A percentile compares a stretch with the other conserved stretches of the same genome.
phyloP scores from a whole-genome alignment of 2,888 invertebrate species.

The Ennomos quercinarius region DNA sequence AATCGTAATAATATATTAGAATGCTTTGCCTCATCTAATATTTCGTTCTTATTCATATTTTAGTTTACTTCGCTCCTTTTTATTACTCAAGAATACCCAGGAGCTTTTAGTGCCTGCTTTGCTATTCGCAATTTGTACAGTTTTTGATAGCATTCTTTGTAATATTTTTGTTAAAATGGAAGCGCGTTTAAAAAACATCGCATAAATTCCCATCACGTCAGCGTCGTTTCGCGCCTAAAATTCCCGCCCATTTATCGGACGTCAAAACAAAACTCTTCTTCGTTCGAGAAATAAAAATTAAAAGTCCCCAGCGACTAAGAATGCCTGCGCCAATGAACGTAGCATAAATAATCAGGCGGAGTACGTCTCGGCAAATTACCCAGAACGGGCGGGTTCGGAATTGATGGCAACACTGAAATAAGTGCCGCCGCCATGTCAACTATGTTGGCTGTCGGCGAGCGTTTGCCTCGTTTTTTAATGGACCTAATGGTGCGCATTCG shows the following conservation, averaged over 20 bases:
- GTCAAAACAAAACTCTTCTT: slow-evolving; percentile 56
- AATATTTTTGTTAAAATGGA: slow-evolving; percentile 7
- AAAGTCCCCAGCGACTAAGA: slow-evolving; percentile 53
- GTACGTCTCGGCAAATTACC: slow-evolving; percentile 78
- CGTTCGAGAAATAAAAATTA: slow-evolving; percentile 56
- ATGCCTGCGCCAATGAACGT: slow-evolving; percentile 67
- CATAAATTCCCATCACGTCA: slow-evolving; percentile 49
- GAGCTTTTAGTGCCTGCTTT: slow-evolving; percentile 10
- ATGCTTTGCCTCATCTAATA: slow-evolving; percentile 3
- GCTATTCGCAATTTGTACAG: slow-evolving; percentile 1
- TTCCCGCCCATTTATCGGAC: slow-evolving; percentile 52
- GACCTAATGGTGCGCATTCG: slow-evolving; percentile 50
- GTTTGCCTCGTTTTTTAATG: slow-evolving; percentile 49
- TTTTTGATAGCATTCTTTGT: slow-evolving; percentile 10
- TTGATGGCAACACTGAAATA: slow-evolving; percentile 67
- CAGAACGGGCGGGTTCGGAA: slow-evolving; percentile 69
- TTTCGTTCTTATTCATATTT: slow-evolving; percentile 1
- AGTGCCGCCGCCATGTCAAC: slow-evolving; percentile 67
- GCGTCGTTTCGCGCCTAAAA: slow-evolving; percentile 43
- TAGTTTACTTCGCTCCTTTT: slow-evolving; percentile 3
- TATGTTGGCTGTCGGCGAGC: slow-evolving; percentile 57
- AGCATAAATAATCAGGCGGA: slow-evolving; percentile 74
- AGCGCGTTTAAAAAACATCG: slow-evolving; percentile 30
- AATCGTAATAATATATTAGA: background rate
- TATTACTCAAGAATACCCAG: background rate